Base-by-base conservation (phyloP, 2,113 vertebrate genomes). In the Connochaetes taurinus region DNA sequence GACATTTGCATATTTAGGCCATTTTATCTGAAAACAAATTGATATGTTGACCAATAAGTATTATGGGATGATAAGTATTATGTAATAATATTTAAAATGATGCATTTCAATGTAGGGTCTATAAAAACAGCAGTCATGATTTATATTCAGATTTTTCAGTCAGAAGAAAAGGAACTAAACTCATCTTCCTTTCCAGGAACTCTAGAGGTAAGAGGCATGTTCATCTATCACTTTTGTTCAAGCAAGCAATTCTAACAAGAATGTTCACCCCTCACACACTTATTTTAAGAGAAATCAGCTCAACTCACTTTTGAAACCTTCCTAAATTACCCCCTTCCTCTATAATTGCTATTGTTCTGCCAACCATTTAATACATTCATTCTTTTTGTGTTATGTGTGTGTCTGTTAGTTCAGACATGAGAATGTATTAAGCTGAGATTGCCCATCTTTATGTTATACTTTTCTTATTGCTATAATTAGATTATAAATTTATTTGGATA, bases 341-440 rank as follows among this genome's bases (percentile, higher is more conserved):
- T 53, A 4, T 29, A 43, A 83, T 62, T 60, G 0, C 10, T 74
- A 1, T 27, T 36, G 13, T 81, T 71, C 36, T 67, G 5, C 19
- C 29, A 7, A n/a, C 43, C 21, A 50, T 13, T n/a, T 36, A 5
- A 45, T 19, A 15, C 5, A n/a, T 2, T 53, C 8, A 14, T 43
- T 71, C 53, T 53, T 19, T 58, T 76, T 10, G 2, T 21, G 43
- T 57, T 6, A 11, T 2, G 5, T 52, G 1, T 23, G 4, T 33
- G 40, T 87, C n/a, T 52, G 55, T 47, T 29, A 40, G 7, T 50
- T 84, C 50, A 6, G 2, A 1, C 8, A 29, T 36, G 9, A 81
- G 45, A 50, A 17, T 33, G 7, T 36, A 13, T 36, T 27, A 0
- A 25, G 10, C 0, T 76, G 2, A 21, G 13, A 31, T 53, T 5